Percentiles rank a stretch among this genome's conserved stretches.
phyloP scores from a whole-genome alignment of 2,888 invertebrate genomes.

The Cephus sareptanus region DNA sequence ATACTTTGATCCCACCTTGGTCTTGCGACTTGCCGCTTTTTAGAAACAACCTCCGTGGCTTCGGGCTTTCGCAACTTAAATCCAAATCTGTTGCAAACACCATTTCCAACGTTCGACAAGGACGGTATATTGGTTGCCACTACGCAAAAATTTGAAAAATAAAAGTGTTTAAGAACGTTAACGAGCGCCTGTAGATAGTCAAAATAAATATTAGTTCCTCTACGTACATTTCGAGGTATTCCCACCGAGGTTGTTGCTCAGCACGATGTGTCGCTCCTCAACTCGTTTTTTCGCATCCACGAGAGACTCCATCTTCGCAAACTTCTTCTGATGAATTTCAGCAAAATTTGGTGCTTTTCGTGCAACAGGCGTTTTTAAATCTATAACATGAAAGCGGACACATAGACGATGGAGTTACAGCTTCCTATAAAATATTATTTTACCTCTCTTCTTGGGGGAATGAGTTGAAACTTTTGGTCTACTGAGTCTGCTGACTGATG shows the following conservation, averaged over 20 bases:
- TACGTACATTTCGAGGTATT: background rate
- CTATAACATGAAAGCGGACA: conserved; percentile 26
- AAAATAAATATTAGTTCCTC: background rate
- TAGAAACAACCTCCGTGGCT: conserved; percentile 38
- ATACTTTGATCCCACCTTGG: conserved; percentile 22
- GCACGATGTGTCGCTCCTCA: conserved; percentile 40
- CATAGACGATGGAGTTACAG: background rate
- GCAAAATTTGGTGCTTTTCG: conserved; percentile 78
- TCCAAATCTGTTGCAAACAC: conserved; percentile 67
- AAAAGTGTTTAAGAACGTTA: background rate
- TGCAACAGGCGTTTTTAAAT: conserved; percentile 44
- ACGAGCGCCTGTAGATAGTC: background rate
- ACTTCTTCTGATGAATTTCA: conserved; percentile 74
- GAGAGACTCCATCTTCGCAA: conserved; percentile 77
- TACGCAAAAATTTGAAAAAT: background rate
- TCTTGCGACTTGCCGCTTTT: conserved; percentile 23
- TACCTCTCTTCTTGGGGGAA: conserved; percentile 39
- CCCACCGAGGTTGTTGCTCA: conserved; percentile 15
- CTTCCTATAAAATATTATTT: background rate
- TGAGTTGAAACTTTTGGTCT: conserved; percentile 56
- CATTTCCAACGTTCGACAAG: conserved; percentile 9
- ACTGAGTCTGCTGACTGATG: conserved; percentile 62
- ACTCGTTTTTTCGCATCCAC: conserved; percentile 65
- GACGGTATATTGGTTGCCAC: background rate
- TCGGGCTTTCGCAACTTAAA: conserved; percentile 67